Base-by-base conservation (phyloP, 35 echinoderm and acorn worm genomes). In the Patiria miniata region DNA sequence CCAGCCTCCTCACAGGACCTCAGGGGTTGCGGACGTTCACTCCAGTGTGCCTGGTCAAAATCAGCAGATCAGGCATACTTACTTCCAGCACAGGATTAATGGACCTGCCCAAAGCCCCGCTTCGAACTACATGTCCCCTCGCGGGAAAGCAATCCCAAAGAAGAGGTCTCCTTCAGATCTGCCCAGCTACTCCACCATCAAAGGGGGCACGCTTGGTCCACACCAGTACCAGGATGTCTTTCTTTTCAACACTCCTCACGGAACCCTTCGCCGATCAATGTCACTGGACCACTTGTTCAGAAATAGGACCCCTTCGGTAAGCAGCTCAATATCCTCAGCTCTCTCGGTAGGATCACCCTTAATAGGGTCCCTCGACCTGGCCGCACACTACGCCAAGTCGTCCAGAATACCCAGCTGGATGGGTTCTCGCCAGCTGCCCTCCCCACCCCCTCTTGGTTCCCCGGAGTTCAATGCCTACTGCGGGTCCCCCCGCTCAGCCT, bases 281-380 rank as follows among this genome's bases (percentile, higher is more conserved):
- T 61, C 79, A 54, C 23, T 60, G 38, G 77, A 39, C 44, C 50
- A 90, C 76, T 28, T 87, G 5, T 77, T 69, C 68, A 73, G 65
- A 23, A 28, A 14, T 23, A 73, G 65, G 65, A 73, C 10, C 26
- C 26, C 65, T 34, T 73, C 65, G 26, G 65, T 73, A 22, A 73
- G 65, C 65, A 36, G 65, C 65, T 90, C 80, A 22, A 53, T 79
- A 18, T 73, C 40, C 40, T 36, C 83, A 52, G 88, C 89, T 17
- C 91, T 86, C 47, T 79, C 87, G 12, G 86, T 85, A 33, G 65
- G 81, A 77, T 95, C 93, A 8, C 89, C 93, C 7, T 65, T 87
- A 34, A 77, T 95, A 50, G 93, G 93, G 15, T 91, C 93, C 32
- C 47, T 95, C 21, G 93, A 95, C 77, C 82, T 95, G 7, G 89